Evolutionary conservation across 2,113 vertebrate genomes (phyloP).

Genomic region (Hippocampus barbouri): DNA sequence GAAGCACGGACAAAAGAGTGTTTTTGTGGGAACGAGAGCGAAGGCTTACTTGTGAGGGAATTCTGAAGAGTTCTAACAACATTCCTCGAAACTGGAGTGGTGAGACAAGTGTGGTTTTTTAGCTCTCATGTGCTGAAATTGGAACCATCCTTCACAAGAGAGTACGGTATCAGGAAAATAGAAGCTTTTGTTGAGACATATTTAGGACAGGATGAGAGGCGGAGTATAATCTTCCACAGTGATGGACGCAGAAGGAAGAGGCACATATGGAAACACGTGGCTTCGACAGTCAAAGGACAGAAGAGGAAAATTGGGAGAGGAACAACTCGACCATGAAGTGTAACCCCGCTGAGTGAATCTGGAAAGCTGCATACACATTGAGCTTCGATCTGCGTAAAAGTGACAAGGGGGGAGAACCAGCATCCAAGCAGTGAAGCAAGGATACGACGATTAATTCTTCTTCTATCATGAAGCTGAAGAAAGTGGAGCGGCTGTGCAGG

Average conservation of each 20-base stretch:
- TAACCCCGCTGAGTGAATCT: conserved; percentile 28
- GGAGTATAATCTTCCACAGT: conserved; percentile 37
- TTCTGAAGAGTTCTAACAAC: conserved; percentile 9
- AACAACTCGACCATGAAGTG: conserved; percentile 11
- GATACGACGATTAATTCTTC: conserved; percentile 23
- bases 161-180: conserved; percentile 14
- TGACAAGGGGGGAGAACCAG: conserved; percentile 24
- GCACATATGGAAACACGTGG: conserved; percentile 17
- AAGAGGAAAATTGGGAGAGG: conserved; percentile 19
- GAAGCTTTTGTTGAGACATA: conserved; percentile 17
- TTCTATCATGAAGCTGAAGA: conserved; percentile 72
- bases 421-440: conserved; percentile 16
- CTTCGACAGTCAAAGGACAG: conserved; percentile 10
- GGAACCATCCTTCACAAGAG: conserved; percentile 31
- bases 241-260: conserved; percentile 31
- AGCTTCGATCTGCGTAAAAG: conserved; percentile 35
- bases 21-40: neutral
- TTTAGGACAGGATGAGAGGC: conserved; percentile 24
- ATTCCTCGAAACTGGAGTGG: conserved; percentile 5
- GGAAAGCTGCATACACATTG: conserved; percentile 20
- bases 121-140: conserved; percentile 14
- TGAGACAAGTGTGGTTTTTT: conserved; percentile 19
- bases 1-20: neutral
- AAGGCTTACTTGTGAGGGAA: neutral
- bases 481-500: conserved; percentile 66